phyloP scores from a whole-genome alignment of 2,888 invertebrate species.

The Brachyopa scutellaris region DNA sequence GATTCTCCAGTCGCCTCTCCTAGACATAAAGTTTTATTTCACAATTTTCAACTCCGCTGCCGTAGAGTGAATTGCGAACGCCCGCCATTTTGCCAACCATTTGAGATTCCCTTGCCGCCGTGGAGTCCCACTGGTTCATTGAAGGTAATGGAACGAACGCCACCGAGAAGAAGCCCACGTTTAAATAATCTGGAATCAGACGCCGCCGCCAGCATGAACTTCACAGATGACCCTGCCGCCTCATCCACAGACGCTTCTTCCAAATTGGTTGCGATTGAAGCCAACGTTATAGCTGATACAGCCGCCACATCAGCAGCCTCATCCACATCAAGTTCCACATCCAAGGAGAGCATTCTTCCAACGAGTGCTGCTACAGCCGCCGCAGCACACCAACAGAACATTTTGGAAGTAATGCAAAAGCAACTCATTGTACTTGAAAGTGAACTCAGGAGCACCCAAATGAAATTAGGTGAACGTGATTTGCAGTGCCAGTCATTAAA shows the following conservation, averaged over 20 bases:
- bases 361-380: not conserved
- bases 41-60: too few species aligned
- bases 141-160: not conserved
- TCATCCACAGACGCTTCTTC: not conserved
- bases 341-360: not conserved
- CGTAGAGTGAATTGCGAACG: too few species aligned
- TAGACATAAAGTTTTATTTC: too few species aligned
- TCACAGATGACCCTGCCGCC: not conserved
- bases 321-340: too few species aligned
- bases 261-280: not conserved
- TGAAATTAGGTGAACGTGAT: not conserved
- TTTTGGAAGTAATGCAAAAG: not conserved
- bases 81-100: too few species aligned
- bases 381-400: not conserved
- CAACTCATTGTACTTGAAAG: not conserved
- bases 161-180: not conserved
- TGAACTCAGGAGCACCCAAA: slow-evolving; percentile 11
- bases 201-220: not conserved
- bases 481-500: slow-evolving; percentile 4
- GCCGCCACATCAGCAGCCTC: not conserved
- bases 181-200: not conserved
- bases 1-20: too few species aligned
- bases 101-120: not conserved
- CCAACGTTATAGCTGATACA: not conserved
- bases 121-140: not conserved